These are phyloP conservation scores for Brachionus rubens DNA, from an alignment of 1,140 invertebrate genomes.

Conservation along the genomic window DNA sequence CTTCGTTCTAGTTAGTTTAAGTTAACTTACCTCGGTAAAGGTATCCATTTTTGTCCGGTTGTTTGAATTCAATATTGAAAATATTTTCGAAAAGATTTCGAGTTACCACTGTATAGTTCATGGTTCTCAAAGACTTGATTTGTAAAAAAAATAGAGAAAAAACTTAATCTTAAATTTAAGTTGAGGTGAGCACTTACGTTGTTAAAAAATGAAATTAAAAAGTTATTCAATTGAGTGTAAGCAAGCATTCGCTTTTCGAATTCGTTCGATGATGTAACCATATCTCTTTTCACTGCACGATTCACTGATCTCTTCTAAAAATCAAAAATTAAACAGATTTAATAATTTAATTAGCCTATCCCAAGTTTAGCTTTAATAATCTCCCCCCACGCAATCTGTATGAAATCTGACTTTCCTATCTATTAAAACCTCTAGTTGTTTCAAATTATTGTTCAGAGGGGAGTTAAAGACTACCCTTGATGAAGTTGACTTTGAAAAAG, in stretches of 20 bases:
- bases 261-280: constrained; percentile 49
- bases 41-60: constrained; percentile 68
- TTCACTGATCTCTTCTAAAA: not conserved
- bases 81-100: constrained; percentile 71
- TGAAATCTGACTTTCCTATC: too few species aligned
- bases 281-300: not conserved
- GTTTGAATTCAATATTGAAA: constrained; percentile 72
- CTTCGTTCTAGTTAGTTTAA: not conserved
- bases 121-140: not conserved
- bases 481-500: too few species aligned
- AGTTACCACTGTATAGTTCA: constrained; percentile 62
- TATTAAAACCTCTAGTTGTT: too few species aligned
- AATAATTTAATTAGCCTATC: too few species aligned
- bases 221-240: constrained; percentile 73
- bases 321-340: too few species aligned
- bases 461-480: too few species aligned
- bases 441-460: too few species aligned
- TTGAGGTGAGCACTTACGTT: constrained; percentile 64
- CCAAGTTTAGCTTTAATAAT: too few species aligned
- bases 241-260: constrained; percentile 1
- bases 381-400: too few species aligned
- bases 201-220: constrained; percentile 74
- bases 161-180: constrained; percentile 49
- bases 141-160: not conserved
- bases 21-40: constrained; percentile 71